Percentiles rank a stretch among this genome's conserved stretches.
Evolutionary conservation across 1,140 invertebrate genomes (phyloP).

Genomic region (Helicoverpa zea): DNA sequence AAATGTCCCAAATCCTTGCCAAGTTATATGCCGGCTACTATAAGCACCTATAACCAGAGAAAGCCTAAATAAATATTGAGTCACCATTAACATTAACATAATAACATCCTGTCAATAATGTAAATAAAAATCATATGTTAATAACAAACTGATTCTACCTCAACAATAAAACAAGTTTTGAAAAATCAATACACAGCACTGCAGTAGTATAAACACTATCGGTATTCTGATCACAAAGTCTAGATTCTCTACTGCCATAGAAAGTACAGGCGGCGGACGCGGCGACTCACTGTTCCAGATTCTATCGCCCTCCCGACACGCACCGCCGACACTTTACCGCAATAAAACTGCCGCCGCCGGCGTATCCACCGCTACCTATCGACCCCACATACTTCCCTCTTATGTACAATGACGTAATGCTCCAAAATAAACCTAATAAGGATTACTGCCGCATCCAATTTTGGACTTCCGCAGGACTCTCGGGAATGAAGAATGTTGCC

Average conservation of each 20-base stretch:
- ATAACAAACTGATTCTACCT: conserved; percentile 3
- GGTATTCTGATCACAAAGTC: conserved; percentile 49
- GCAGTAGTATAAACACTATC: conserved; percentile 54
- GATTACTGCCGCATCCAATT: conserved; percentile 67
- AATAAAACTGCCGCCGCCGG: conserved; percentile 52
- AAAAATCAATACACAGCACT: conserved; percentile 64
- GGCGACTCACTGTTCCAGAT: conserved; percentile 59
- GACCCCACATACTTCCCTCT: conserved; percentile 65
- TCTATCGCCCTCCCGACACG: conserved; percentile 52
- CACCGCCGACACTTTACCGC: conserved; percentile 55
- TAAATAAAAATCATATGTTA: conserved; percentile 1
- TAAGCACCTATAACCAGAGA: not conserved
- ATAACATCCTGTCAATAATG: conserved; percentile 5
- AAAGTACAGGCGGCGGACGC: conserved; percentile 57
- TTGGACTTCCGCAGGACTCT: conserved; percentile 63
- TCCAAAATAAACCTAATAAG: conserved; percentile 85
- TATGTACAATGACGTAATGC: conserved; percentile 83
- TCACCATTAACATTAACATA: not conserved
- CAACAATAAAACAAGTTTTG: not conserved
- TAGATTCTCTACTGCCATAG: conserved; percentile 55
- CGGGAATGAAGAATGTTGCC: conserved; percentile 16
- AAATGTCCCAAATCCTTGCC: too few relatives aligned
- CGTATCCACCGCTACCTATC: conserved; percentile 53
- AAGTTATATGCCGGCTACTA: too few relatives aligned
- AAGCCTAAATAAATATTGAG: not conserved